Evolutionary conservation across 64 coral and sea anemone species (phyloP).

Genomic region (Exaiptasia diaphana): DNA sequence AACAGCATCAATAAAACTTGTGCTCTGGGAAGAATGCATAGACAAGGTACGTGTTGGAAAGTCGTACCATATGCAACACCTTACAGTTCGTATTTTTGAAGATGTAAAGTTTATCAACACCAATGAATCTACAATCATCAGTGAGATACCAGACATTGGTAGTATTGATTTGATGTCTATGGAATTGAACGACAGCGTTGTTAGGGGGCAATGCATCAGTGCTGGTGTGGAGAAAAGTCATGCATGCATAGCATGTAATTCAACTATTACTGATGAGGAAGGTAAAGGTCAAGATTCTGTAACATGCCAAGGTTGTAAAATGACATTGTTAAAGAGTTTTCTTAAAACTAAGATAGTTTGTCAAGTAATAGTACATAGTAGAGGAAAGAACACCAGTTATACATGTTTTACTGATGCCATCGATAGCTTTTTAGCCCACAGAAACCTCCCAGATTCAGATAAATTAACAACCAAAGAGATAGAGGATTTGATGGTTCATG

Average conservation of each 20-base stretch:
- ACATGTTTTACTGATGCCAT: constrained; percentile 71
- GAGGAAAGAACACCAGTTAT: constrained; percentile 15
- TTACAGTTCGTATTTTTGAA: constrained; percentile 57
- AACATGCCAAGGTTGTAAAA: constrained; percentile 56
- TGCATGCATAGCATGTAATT: constrained; percentile 47
- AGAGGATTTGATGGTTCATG: constrained; percentile 46
- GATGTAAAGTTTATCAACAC: constrained; percentile 54
- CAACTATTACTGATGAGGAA: constrained; percentile 23
- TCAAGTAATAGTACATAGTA: constrained; percentile 15
- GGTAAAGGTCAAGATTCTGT: constrained; percentile 32
- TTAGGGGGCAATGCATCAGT: constrained; percentile 45
- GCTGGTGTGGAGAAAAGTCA: constrained; percentile 41
- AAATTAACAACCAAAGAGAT: constrained; percentile 36
- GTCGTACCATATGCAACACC: constrained; percentile 62
- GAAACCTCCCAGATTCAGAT: background rate
- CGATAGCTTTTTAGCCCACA: constrained; percentile 43
- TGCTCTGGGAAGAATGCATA: constrained; percentile 67
- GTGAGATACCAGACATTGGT: constrained; percentile 20
- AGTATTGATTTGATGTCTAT: background rate
- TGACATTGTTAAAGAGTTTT: constrained; percentile 45
- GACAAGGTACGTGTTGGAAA: constrained; percentile 63
- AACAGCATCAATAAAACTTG: constrained; percentile 55
- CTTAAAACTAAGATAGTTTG: constrained; percentile 51
- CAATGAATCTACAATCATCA: constrained; percentile 66
- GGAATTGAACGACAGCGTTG: background rate